Evolutionary conservation across 2,113 vertebrate genomes (phyloP).

Genomic region (Isurus oxyrinchus): DNA sequence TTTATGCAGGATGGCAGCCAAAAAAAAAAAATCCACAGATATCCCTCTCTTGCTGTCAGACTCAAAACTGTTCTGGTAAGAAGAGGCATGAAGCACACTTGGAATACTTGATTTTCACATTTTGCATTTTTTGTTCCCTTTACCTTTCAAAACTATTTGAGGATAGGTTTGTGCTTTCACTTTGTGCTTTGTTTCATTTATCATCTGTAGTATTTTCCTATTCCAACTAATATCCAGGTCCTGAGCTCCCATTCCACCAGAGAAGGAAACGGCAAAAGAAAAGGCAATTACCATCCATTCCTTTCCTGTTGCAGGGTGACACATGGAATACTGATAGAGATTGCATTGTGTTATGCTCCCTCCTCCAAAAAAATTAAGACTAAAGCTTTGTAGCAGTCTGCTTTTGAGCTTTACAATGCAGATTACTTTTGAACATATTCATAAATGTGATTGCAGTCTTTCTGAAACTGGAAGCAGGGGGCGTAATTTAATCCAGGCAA

Average conservation of each 20-base stretch:
- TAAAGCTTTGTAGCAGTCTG: background rate
- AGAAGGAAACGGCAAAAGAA: constrained; percentile 2
- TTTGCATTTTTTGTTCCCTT: background rate
- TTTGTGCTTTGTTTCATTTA: background rate
- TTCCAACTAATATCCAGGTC: background rate
- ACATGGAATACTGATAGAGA: background rate
- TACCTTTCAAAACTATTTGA: constrained; percentile 1
- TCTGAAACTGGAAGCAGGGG: background rate
- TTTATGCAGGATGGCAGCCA: constrained; percentile 29
- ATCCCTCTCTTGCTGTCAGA: background rate
- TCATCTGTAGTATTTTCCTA: background rate
- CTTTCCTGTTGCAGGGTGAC: background rate
- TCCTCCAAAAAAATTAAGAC: background rate
- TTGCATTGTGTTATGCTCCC: background rate
- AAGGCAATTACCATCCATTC: background rate
- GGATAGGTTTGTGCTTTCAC: background rate
- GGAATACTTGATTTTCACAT: constrained; percentile 11
- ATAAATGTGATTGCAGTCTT: background rate
- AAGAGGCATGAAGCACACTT: background rate
- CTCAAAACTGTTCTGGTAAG: constrained; percentile 12
- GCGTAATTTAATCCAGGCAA: background rate
- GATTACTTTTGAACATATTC: background rate
- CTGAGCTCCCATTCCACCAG: background rate
- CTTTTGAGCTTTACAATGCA: background rate
- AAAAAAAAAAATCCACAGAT: constrained; percentile 3